Conservation (phyloP, 1,140 invertebrate genomes). For the Drosophila ercepeae region DNA sequence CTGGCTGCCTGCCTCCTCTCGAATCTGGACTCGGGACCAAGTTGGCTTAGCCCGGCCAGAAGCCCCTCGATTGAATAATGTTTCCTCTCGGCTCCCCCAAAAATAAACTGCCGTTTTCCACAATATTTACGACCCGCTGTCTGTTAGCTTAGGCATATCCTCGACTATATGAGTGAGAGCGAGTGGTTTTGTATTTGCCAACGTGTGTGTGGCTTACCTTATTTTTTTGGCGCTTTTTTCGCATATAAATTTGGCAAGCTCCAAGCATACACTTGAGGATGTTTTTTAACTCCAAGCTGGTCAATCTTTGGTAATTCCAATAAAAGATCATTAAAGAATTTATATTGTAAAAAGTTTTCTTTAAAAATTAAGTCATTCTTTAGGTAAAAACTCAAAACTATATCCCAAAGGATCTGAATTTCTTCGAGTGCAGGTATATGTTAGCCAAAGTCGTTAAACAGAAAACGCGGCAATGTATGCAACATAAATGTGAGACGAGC, state of each 20-base stretch:
- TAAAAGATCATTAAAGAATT: too few species aligned
- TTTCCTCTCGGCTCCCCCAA: slow-evolving; percentile 52
- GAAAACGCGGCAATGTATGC: slow-evolving; percentile 57
- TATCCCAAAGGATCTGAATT: too few species aligned
- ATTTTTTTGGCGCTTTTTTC: slow-evolving; percentile 13
- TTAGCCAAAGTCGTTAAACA: slow-evolving; percentile 69
- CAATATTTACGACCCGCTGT: slow-evolving; percentile 74
- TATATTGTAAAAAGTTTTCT: too few species aligned
- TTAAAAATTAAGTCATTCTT: too few species aligned
- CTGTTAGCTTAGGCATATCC: slow-evolving; percentile 67
- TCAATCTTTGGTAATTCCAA: too few species aligned
- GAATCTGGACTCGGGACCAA: neutral
- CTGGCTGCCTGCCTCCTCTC: neutral
- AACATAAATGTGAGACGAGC: slow-evolving; percentile 72
- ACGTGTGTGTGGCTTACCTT: slow-evolving; percentile 33
- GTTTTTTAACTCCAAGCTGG: too few species aligned
- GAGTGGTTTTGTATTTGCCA: slow-evolving; percentile 37
- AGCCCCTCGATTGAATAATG: slow-evolving; percentile 69
- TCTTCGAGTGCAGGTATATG: slow-evolving; percentile 34
- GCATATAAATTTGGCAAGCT: slow-evolving; percentile 62
- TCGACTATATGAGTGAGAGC: slow-evolving; percentile 33
- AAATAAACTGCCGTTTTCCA: slow-evolving; percentile 77
- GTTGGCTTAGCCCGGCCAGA: slow-evolving; percentile 24
- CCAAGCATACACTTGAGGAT: slow-evolving; percentile 12
- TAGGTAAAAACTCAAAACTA: too few species aligned